A percentile compares a stretch with the other conserved stretches of the same genome.
phyloP scores from a whole-genome alignment of 1,140 invertebrate genomes.

The Centruroides sculpturatus region DNA sequence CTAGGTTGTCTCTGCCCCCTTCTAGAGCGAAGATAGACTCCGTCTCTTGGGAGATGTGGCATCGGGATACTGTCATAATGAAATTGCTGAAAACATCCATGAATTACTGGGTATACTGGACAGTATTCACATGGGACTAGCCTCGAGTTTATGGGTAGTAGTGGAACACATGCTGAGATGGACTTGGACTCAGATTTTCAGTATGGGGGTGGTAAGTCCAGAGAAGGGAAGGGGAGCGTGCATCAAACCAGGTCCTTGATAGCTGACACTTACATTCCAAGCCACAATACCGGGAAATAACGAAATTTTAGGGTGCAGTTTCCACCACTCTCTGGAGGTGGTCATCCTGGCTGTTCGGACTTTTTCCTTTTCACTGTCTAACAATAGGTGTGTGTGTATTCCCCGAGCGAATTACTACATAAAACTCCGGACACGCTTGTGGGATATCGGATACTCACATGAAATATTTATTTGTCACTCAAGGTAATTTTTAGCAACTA shows the following conservation, averaged over 20 bases:
- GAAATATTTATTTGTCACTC: no score
- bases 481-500: no score
- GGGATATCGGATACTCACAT: no score
- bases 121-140: background rate
- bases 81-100: background rate
- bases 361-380: no score
- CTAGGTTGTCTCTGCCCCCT: background rate
- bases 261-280: constrained; percentile 1
- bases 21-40: background rate
- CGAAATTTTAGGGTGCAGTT: background rate
- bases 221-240: background rate
- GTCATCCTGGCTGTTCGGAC: no score
- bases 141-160: background rate
- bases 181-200: background rate
- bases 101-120: background rate
- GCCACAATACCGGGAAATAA: background rate
- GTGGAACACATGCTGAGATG: background rate
- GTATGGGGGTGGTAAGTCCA: background rate
- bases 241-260: background rate
- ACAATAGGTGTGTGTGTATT: no score
- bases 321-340: no score
- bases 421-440: no score
- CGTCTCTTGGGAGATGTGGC: background rate
- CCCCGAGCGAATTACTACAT: no score
- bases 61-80: background rate